Base-by-base conservation (phyloP, 2,888 invertebrate species). In the Sphaerophoria taeniata region DNA sequence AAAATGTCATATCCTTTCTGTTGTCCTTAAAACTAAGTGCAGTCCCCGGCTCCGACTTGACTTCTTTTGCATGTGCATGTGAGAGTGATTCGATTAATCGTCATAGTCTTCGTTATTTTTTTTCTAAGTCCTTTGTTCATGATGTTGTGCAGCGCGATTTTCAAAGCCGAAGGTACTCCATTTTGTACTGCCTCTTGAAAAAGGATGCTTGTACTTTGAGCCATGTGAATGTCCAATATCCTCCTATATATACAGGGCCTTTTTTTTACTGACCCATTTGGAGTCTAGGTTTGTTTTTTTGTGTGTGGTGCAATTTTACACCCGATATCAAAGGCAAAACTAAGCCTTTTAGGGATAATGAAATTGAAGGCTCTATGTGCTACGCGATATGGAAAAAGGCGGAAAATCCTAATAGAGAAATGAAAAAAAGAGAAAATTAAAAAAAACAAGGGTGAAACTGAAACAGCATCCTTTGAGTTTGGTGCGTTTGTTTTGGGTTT, bases 281-380 rank as follows among this genome's bases (percentile, higher is more conserved):
- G 73, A 85, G 73, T 24, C 24, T 24, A 24, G 24, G 24, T 75
- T 70, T 76, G 69, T 24, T 65, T 49, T 33, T 65, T 49, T 36
- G 36, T 47, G n/a, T 34, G 34, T 34, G 65, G 69, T 85, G 85
- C 85, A 85, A 60, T 47, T 61, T 39, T 24, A 24, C 24, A 58
- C 76, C 53, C 63, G 76, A 58, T 77, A 73, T 81, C 85, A 81
- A 81, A 81, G 73, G 53, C 24, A 24, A 70, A 76, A 81, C 76
- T 85, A 85, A 85, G 81, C 81, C 81, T 85, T 85, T 85, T 77
- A 77, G 60, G 77, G 70, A 77, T 85, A 85, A 85, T 85, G 81
- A 85, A 81, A 85, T 85, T 85, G 85, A 81, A 85, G 81, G 81
- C 85, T 73, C 81, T 73, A 49, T 65, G 60, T 49, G 55, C 24